These are phyloP conservation scores for Lynx canadensis DNA, from an alignment of 2,113 vertebrate species.

Conservation along the genomic window DNA sequence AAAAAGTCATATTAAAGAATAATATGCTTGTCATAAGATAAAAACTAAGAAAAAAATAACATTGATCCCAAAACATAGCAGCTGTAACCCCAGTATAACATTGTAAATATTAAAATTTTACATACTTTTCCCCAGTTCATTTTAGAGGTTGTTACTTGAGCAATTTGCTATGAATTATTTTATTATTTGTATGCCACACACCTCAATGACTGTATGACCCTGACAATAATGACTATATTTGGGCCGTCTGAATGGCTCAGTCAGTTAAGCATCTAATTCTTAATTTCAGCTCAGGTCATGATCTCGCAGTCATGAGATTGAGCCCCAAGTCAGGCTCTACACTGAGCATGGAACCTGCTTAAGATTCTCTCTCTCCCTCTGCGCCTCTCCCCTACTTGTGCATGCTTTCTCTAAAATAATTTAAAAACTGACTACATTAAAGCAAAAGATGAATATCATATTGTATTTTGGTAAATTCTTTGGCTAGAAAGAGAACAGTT, in stretches of 20 bases:
- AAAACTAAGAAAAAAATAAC: background rate
- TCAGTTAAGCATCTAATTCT: too few relatives aligned
- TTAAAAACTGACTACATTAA: background rate
- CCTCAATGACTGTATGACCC: background rate
- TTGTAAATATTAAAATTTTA: background rate
- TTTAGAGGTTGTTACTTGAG: background rate
- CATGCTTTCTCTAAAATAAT: too few relatives aligned
- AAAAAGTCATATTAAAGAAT: background rate
- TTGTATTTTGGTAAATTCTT: slow-evolving; percentile 7
- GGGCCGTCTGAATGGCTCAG: too few relatives aligned
- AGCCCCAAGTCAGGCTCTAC: too few relatives aligned
- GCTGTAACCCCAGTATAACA: background rate
- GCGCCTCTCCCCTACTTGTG: too few relatives aligned
- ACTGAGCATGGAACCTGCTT: too few relatives aligned
- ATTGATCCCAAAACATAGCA: background rate
- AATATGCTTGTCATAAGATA: background rate
- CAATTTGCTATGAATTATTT: background rate
- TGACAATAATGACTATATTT: background rate
- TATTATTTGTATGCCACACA: background rate
- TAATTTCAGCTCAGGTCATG: too few relatives aligned
- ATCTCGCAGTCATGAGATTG: too few relatives aligned
- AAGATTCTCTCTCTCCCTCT: too few relatives aligned
- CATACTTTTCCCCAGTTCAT: background rate
- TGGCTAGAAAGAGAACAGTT: background rate
- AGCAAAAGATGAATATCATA: background rate